Evolutionary conservation across 2,888 invertebrate species (phyloP), one percentile per base, ranked within the genome.

Genomic region (Polia nebulosa): DNA sequence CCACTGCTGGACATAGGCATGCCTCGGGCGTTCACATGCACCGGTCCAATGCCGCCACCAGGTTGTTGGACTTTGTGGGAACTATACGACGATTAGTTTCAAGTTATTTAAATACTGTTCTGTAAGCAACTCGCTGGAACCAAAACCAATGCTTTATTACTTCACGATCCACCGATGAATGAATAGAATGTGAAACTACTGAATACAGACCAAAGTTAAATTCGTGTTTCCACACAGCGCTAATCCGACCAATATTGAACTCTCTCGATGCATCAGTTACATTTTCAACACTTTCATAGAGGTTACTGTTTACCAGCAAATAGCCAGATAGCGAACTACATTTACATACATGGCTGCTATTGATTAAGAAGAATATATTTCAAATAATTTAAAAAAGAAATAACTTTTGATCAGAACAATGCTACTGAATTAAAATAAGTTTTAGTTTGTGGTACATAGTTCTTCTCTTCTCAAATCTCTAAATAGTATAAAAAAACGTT

Each of bases 171-270:
- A 34, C n/a, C 53, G 7, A 34, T 34, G 56, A 45, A 34, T 56
- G 32, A 44, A 67, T n/a, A 22, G 11, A 22, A 41, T 44, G 22
- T 32, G 27, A 52, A 47, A 13, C 51, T 29, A 11, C 51, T 29
- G 29, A n/a, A 29, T 55, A 41, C n/a, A 25, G 27, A 22, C 27
- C 32, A 17, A 65, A 45, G 32, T 66, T 53, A 34, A 57, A 72
- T 57, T 57, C 32, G 45, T 51, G 32, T 32, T 39, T 47, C 58
- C 75, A 36, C 36, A 44, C 25, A 2, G 13, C 1, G 34, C 2
- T 58, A 25, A 68, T 67, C 39, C 27, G 17, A 22, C 27, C 22
- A 20, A 53, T 57, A 72, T 76, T 20, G 15, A 47, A 57, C 45
- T 25, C 17, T 17, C 22, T 32, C 41, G 36, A 65, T 74, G 39